Evolutionary conservation across 2,797 vertebrate genomes (phyloP), one percentile per base, ranked within the genome.

Genomic region (Ibycter americanus): DNA sequence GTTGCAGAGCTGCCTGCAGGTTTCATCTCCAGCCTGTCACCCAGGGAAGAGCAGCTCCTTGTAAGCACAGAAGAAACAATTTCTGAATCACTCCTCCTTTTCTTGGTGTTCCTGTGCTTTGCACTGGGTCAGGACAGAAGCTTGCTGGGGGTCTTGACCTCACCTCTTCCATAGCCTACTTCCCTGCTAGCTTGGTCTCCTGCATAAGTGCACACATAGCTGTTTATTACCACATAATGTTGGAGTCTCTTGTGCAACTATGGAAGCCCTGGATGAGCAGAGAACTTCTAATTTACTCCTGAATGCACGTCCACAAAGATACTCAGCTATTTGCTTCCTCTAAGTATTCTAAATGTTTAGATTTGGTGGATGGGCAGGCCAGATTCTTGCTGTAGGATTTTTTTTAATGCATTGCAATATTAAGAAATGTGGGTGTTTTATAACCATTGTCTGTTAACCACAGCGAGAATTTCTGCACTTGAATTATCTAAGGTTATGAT

Each of bases 81-180:
- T 68, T 72, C 63, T 61, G 5, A 26, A 23, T 54, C 13, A 34
- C 2, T 5, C 10, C 17, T 17, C 15, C 38, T 25, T 18, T 23
- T 22, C 19, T 52, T 13, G 10, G 15, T 79, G 51, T n/a, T 78
- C 58, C 44, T 0, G 0, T 4, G 7, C 42, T 51, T 67, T 65
- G 11, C 81, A 11, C 4, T 25, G 15, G 29, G 14, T 65, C 47
- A 56, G 65, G 26, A 42, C 16, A 76, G 29, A 79, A 67, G 47
- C 34, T 66, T 66, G 18, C 13, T 55, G 32, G 38, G 29, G 16
- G 8, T 51, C 31, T 58, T 59, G 58, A 62, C 51, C 51, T 81
- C 54, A 25, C 9, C 13, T 26, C n/a, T 86, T 76, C 80, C 56
- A 76, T 31, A 84, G 65, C n/a, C 40, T 59, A 2, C 15, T 44